Base-by-base conservation (phyloP, 1,140 invertebrate species). In the Linepithema humile region DNA sequence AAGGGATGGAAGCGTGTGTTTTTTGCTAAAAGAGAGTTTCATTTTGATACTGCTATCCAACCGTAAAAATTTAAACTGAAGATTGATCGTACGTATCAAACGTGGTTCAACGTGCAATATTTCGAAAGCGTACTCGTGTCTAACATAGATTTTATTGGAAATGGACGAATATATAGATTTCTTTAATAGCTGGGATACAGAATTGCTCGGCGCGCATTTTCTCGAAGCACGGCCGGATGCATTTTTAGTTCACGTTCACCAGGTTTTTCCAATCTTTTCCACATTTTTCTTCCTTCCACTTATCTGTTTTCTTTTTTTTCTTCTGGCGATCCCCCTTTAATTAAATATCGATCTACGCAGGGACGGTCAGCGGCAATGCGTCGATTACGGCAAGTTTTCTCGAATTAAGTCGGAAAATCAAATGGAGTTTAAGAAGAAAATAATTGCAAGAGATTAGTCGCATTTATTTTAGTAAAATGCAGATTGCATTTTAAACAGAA, bases 281-380 rank as follows among this genome's bases (percentile, higher is more conserved):
- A 40, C 72, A 62, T 82, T 73, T 88, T 73, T 38, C 57, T 80
- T 80, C 35, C 75, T 70, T 80, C 75, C 64, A 70, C 75, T 80
- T 80, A 80, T 69, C 69, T 80, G 70, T 78, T 77, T 86, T 80
- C 77, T 72, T 83, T 72, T 83, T 80, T 57, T 75, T 35, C 29
- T 23, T 45, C 7, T n/a, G 6, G 9, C 45, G 60, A 82, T 69
- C 23, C n/a, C 12, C 7, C 48, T 72, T 83, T 72, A 69, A 83
- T 83, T 74, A 50, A 69, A 65, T 70, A 53, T 60, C 53, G 80
- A 78, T 87, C 62, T 64, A 40, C 43, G 20, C 35, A 40, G 26
- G n/a, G 29, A 50, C 10, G 40, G 35, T 5, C 60, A 43, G 26
- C 7, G 64, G 64, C 38, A 48, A 78, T 62, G 75, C 38, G 75